Conservation (phyloP, 2,797 vertebrate species). For the Naso thynnoides region DNA sequence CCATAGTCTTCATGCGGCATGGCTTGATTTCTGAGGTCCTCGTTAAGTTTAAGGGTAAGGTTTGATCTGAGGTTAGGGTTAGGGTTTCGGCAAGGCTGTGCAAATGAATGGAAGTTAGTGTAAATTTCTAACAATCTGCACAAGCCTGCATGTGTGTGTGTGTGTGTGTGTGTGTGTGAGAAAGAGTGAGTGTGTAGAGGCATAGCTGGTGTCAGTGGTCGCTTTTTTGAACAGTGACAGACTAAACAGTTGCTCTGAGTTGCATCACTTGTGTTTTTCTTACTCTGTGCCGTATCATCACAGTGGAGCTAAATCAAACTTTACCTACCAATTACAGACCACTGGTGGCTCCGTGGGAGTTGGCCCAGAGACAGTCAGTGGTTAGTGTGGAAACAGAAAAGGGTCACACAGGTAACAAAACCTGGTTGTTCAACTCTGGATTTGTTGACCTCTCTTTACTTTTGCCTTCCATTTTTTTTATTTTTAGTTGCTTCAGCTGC, state of each 20-base stretch:
- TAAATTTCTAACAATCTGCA: too few relatives aligned
- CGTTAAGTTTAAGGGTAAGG: too few relatives aligned
- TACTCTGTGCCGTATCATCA: conserved; percentile 60
- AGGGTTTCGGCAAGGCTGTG: too few relatives aligned
- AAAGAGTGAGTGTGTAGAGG: background rate
- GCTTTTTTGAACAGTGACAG: conserved; percentile 43
- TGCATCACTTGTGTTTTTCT: conserved; percentile 71
- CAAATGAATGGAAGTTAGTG: too few relatives aligned
- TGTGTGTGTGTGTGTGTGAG: background rate
- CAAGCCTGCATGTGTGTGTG: too few relatives aligned
- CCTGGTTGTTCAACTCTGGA: background rate
- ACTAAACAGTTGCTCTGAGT: conserved; percentile 73
- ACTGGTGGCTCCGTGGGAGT: conserved; percentile 58
- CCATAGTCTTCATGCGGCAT: too few relatives aligned
- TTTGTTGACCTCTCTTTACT: background rate
- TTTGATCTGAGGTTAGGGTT: too few relatives aligned
- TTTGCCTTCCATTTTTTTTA: background rate
- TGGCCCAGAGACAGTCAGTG: conserved; percentile 56
- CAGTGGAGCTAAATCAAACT: conserved; percentile 66
- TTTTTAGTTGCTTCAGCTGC: conserved; percentile 15
- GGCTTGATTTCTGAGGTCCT: too few relatives aligned
- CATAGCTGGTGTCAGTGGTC: background rate
- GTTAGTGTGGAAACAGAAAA: conserved; percentile 55
- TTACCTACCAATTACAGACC: conserved; percentile 70
- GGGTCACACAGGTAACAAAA: conserved; percentile 48